Evolutionary conservation across 2,113 vertebrate genomes (phyloP).

Genomic region (Scytalopus superciliaris): DNA sequence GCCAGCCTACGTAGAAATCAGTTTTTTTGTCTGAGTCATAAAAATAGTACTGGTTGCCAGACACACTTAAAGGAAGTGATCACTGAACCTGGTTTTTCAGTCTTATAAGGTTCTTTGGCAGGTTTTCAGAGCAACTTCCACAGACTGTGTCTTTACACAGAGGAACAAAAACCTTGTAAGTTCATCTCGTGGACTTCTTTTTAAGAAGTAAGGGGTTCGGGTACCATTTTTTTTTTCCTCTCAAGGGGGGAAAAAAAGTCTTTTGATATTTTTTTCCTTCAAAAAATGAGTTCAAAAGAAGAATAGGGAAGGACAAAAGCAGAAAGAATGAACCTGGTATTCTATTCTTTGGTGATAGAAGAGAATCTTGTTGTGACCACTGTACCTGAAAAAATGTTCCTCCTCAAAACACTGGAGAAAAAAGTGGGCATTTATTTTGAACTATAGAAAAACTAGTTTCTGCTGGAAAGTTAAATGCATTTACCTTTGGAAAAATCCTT

Average conservation of each 20-base stretch:
- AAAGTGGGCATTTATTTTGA: background rate
- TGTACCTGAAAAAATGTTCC: background rate
- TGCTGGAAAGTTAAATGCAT: background rate
- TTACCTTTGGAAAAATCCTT: background rate
- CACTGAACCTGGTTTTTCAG: slow-evolving; percentile 35
- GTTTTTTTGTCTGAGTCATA: slow-evolving; percentile 14
- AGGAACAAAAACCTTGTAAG: background rate
- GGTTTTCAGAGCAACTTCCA: background rate
- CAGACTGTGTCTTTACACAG: background rate
- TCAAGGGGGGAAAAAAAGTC: background rate
- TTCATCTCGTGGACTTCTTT: slow-evolving; percentile 22
- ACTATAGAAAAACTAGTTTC: background rate
- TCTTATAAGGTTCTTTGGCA: slow-evolving; percentile 4
- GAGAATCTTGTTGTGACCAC: background rate
- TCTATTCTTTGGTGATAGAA: background rate
- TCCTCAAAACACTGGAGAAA: background rate
- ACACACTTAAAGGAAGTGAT: slow-evolving; percentile 25
- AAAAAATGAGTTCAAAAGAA: background rate
- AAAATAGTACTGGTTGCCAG: slow-evolving; percentile 39
- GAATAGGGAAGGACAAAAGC: background rate
- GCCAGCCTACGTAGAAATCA: background rate
- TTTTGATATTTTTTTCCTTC: background rate
- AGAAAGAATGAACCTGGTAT: background rate
- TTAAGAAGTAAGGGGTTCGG: background rate
- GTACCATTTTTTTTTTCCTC: background rate